Base-by-base conservation (phyloP, 2,797 vertebrate species). In the Spinus olivaceus region DNA sequence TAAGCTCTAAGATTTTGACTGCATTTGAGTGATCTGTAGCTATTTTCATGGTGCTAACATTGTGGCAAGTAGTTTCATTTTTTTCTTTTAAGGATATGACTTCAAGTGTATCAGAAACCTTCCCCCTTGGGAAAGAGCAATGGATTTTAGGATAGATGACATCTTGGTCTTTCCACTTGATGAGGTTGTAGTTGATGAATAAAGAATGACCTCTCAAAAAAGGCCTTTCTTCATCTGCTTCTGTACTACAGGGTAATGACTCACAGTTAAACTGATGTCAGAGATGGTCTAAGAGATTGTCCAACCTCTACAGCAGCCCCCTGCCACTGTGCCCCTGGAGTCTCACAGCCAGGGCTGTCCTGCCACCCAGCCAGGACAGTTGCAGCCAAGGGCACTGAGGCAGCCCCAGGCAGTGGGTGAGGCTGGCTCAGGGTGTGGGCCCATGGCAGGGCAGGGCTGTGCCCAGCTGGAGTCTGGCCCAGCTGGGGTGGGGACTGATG, bases 191-290 rank as follows among this genome's bases (percentile, higher is more conserved):
- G 66, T 63, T 86, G 41, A 86, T 90, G 80, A 94, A 91, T 88
- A 90, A 88, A 59, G 44, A 88, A 86, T 85, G 69, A 61, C 53
- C 56, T 86, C 56, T 91, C 53, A 79, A 86, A 87, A 90, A 89
- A 83, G 18, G 5, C 67, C 60, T 88, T 83, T 80, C 69, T 93
- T 69, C 23, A 18, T 66, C 37, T 93, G 63, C 35, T 85, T 83
- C 65, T 81, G 57, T 61, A 18, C 61, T 53, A 46, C 37, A 71
- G 57, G 41, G n/a, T 93, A 67, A 46, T 83, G 81, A 88, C 79
- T 94, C n/a, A 33, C 28, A 7, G 41, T 63, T 59, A 69, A 77
- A 49, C 42, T 92, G 78, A 65, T 42, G 65, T 87, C 44, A 79
- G 66, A 39, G 67, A 5, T 47, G 22, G 23, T 63, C 32, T 86